phyloP scores from a whole-genome alignment of 1,140 invertebrate genomes.

The Drosophila serrata region DNA sequence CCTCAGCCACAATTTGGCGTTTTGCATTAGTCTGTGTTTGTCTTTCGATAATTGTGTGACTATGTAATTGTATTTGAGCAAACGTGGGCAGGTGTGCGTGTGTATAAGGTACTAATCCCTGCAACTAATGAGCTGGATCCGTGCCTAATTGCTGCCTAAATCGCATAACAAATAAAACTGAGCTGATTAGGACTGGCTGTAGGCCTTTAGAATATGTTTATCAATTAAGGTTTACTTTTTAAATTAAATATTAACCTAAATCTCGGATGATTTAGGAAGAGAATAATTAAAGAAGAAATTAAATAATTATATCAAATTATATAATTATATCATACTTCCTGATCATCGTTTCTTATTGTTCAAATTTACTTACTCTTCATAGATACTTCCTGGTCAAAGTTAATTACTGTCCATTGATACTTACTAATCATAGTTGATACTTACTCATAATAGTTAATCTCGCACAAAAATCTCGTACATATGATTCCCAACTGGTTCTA shows the following conservation, averaged over 20 bases:
- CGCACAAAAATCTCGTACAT: too few species aligned
- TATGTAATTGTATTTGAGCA: slow-evolving; percentile 79
- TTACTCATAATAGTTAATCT: too few species aligned
- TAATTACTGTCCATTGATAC: too few species aligned
- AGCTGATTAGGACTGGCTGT: slow-evolving; percentile 26
- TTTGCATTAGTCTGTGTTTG: slow-evolving; percentile 77
- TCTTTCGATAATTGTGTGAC: slow-evolving; percentile 79
- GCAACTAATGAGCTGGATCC: slow-evolving; percentile 64
- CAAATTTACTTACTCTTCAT: too few species aligned
- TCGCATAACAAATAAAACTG: slow-evolving; percentile 38
- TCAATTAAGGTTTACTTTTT: background rate
- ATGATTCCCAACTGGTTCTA: too few species aligned
- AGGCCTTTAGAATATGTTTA: background rate
- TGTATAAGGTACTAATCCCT: slow-evolving; percentile 50
- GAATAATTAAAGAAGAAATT: background rate
- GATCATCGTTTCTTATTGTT: too few species aligned
- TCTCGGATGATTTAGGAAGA: background rate
- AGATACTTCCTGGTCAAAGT: too few species aligned
- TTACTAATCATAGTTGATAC: too few species aligned
- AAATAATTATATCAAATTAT: too few species aligned
- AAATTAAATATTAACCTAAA: background rate
- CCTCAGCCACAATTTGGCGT: slow-evolving; percentile 73
- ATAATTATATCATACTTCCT: too few species aligned
- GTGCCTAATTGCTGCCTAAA: slow-evolving; percentile 55
- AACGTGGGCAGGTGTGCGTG: slow-evolving; percentile 39